These are phyloP conservation scores for Acanthacorydalis orientalis DNA, from an alignment of 2,888 invertebrate species.

Conservation along the genomic window DNA sequence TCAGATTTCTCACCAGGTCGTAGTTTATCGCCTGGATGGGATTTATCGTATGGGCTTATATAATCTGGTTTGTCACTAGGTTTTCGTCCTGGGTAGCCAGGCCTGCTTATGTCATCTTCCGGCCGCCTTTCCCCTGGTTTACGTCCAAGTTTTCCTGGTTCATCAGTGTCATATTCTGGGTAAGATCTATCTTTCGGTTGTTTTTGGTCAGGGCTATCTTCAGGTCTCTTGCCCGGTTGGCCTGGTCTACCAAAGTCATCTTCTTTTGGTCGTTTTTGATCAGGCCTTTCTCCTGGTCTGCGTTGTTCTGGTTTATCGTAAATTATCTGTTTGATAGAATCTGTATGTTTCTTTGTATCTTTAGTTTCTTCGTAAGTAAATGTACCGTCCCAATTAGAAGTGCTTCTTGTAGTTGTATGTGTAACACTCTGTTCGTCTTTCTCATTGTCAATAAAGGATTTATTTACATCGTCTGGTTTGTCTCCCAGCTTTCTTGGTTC, in stretches of 20 bases:
- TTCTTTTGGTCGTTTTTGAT: constrained; percentile 22
- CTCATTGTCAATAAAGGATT: constrained; percentile 19
- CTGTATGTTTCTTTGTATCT: constrained; percentile 29
- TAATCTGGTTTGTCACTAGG: no score
- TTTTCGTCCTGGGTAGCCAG: no score
- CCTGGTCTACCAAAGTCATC: constrained; percentile 25
- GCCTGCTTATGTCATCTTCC: constrained; percentile 30
- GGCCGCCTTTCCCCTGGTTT: constrained; percentile 23
- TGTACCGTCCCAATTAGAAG: constrained; percentile 10
- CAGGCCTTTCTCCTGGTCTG: constrained; percentile 19
- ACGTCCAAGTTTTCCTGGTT: constrained; percentile 26
- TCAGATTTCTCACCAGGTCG: constrained; percentile 34
- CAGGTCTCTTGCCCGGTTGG: constrained; percentile 27
- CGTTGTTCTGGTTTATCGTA: constrained; percentile 26
- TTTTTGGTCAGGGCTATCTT: constrained; percentile 27
- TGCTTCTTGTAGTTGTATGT: constrained; percentile 6
- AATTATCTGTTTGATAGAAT: constrained; percentile 21
- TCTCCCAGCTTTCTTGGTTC: constrained; percentile 16
- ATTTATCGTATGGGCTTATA: constrained; percentile 20
- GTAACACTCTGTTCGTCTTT: constrained; percentile 13
- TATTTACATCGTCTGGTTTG: constrained; percentile 16
- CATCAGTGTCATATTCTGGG: constrained; percentile 33
- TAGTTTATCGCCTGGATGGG: constrained; percentile 22
- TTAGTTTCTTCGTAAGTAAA: constrained; percentile 26
- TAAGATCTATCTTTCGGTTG: constrained; percentile 30